Base-by-base conservation (phyloP, 2,113 vertebrate species). In the Lycaon pictus region DNA sequence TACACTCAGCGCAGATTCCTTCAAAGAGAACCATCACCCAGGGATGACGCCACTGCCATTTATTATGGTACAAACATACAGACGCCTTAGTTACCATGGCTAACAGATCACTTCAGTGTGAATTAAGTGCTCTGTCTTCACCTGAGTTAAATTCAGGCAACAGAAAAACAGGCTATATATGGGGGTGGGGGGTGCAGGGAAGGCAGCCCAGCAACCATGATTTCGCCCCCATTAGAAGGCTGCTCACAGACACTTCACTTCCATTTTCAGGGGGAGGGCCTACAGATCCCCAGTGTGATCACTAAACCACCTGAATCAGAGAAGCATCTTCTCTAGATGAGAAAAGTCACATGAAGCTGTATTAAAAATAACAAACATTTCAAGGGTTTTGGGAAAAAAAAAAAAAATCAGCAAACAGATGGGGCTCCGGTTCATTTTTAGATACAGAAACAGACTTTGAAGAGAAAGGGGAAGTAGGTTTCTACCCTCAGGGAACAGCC, bases 311-410 rank as follows among this genome's bases (percentile, higher is more conserved):
- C 74, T 51, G 35, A 9, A 56, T 1, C 25, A 60, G 67, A 67
- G 65, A 20, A 51, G 58, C 81, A 27, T 58, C 91, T 29, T 72
- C 79, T 76, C 80, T 7, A 32, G 6, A 32, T 7, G 37, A 74
- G 48, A 6, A 23, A 56, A 80, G 62, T 81, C 67, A 69, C 27
- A 53, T 16, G 83, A 69, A 93, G 55, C 32, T 4, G 19, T 20
- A n/a, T 77, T 19, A 25, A 91, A 95, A 95, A 86, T 82, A 94
- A 94, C 86, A 93, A 69, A 81, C 72, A 43, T 93, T 84, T 81
- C 62, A 77, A 96, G 77, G 35, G 67, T 82, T 96, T 96, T 88
- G 29, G 56, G 62, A 7, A 60, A n/a, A 72, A 7, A 60, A n/a
- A 11, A 67, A 29, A 84, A 55, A 51, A 23, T 19, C 32, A 74